These are phyloP conservation scores for Masticophis lateralis DNA, from an alignment of 2,797 vertebrate species.

Conservation along the genomic window DNA sequence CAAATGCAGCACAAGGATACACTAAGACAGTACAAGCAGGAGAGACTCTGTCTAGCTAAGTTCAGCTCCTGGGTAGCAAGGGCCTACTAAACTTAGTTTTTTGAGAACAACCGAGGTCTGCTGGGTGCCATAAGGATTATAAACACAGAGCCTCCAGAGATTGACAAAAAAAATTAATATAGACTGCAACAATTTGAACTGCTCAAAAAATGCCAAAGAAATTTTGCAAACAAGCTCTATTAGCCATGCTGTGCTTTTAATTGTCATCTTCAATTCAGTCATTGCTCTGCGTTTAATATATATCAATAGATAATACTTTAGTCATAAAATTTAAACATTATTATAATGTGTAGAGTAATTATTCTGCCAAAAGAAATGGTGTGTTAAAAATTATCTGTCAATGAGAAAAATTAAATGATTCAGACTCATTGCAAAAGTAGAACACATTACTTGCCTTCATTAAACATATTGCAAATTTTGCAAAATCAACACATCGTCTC, in stretches of 20 bases:
- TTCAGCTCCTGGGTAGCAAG: not conserved
- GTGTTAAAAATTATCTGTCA: slow-evolving; percentile 16
- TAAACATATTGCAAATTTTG: not conserved
- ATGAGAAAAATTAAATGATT: slow-evolving; percentile 22
- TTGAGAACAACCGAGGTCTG: not conserved
- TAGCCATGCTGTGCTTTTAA: not conserved
- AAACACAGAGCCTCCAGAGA: not conserved
- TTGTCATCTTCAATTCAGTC: not conserved
- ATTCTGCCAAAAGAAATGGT: slow-evolving; percentile 39
- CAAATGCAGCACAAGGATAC: not conserved
- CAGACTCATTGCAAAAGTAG: slow-evolving; percentile 36
- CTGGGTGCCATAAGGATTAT: not conserved
- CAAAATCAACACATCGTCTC: not conserved
- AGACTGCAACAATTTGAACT: not conserved
- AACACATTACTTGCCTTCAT: slow-evolving; percentile 28
- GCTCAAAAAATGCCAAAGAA: not conserved
- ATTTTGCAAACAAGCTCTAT: not conserved
- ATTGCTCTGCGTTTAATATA: not conserved
- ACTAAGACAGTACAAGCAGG: not conserved
- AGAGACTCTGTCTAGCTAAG: not conserved
- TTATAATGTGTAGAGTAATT: slow-evolving; percentile 13
- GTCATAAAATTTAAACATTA: not conserved
- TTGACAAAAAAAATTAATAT: not conserved
- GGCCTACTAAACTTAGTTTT: not conserved
- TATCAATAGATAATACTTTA: not conserved